phyloP scores from a whole-genome alignment of 2,888 invertebrate species.

The Idaea dimidiata region DNA sequence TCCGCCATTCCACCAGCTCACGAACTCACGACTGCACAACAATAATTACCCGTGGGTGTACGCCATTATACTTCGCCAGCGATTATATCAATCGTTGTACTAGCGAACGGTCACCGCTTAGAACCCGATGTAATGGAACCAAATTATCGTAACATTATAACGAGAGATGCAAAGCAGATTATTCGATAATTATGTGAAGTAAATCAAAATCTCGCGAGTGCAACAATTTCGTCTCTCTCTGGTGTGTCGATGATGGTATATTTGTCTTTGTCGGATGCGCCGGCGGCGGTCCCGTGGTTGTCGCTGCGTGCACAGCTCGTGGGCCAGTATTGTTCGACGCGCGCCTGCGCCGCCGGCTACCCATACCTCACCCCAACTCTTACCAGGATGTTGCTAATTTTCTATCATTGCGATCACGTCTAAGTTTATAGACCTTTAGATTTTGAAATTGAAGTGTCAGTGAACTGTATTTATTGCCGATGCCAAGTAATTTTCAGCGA shows the following conservation, averaged over 20 bases:
- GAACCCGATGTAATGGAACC: slow-evolving; percentile 73
- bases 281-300: slow-evolving; percentile 49
- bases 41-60: slow-evolving; percentile 82
- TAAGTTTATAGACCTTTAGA: slow-evolving; percentile 71
- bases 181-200: slow-evolving; percentile 77
- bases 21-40: slow-evolving; percentile 81
- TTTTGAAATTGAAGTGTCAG: slow-evolving; percentile 76
- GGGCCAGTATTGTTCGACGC: slow-evolving; percentile 59
- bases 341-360: slow-evolving; percentile 66
- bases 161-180: slow-evolving; percentile 80
- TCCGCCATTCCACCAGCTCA: slow-evolving; percentile 75
- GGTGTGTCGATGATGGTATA: slow-evolving; percentile 29
- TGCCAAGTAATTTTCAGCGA: slow-evolving; percentile 40
- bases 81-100: slow-evolving; percentile 79
- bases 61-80: slow-evolving; percentile 80
- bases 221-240: slow-evolving; percentile 46
- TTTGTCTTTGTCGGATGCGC: slow-evolving; percentile 48
- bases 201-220: slow-evolving; percentile 73
- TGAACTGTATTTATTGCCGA: slow-evolving; percentile 67
- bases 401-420: slow-evolving; percentile 75
- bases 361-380: slow-evolving; percentile 74
- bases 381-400: slow-evolving; percentile 78
- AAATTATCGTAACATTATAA: slow-evolving; percentile 80
- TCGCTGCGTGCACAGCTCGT: slow-evolving; percentile 56
- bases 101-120: slow-evolving; percentile 78